Base-by-base conservation (phyloP, 2,113 vertebrate species). In the Apaloderma vittatum region DNA sequence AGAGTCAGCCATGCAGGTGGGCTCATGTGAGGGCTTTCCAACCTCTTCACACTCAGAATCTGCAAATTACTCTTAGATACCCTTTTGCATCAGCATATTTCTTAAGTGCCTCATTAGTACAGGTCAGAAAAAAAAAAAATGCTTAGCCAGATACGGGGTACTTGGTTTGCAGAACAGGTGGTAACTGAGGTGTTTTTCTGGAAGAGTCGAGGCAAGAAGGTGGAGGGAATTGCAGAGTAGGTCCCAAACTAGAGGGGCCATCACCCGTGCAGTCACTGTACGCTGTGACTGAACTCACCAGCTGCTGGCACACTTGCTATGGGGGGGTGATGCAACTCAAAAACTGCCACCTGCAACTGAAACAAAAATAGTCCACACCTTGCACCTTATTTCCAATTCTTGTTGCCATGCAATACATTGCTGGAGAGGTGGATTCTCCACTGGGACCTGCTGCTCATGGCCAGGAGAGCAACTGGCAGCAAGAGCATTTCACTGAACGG, bases 361-460 rank as follows among this genome's bases (percentile, higher is more conserved):
- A 81, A 61, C 23, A 46, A 48, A 74, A 89, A 15, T 3, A 71
- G 24, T 26, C 68, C 57, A 1, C 19, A 7, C 27, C 1, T 2
- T 26, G 73, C 52, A n/a, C 52, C 61, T 90, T 45, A 6, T 30
- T 34, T 61, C 66, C 2, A 5, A 19, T 49, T 87, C 52, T 40
- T 7, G 1, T 11, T 18, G 1, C 12, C 1, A 0, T 2, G 27
- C 22, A 24, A 19, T 16, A 48, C 12, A 0, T 51, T 54, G n/a
- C 63, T 2, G 2, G n/a, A 29, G 48, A 72, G 45, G 48, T 37
- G 77, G 72, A 63, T 65, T 75, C 49, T 48, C 67, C 4, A 3
- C 57, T 59, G 40, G 70, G 26, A 88, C 19, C 52, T 34, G n/a
- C 85, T 84, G 62, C 45, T 87, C 3, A 0, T n/a, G 48, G 61